Conservation (phyloP, 2,113 vertebrate species). For the Phalacrocorax carbo region DNA sequence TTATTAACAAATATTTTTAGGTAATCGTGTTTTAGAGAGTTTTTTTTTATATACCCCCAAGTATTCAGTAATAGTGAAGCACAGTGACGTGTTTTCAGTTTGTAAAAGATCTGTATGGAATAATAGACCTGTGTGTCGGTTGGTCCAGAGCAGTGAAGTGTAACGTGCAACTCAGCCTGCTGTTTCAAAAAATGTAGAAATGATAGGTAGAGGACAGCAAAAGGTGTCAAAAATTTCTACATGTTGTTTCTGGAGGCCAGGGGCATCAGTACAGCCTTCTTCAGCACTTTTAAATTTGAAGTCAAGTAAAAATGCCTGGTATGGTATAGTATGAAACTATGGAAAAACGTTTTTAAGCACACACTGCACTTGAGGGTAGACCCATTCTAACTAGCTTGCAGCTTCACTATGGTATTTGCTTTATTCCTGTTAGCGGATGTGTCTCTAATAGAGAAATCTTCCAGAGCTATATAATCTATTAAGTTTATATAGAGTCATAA, state of each 20-base stretch:
- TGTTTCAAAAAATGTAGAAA: background rate
- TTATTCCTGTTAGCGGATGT: conserved; percentile 24
- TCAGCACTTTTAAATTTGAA: conserved; percentile 22
- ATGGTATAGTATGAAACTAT: background rate
- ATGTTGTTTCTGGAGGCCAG: background rate
- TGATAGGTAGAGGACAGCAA: background rate
- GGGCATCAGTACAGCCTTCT: background rate
- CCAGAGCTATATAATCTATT: background rate
- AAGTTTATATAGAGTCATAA: conserved; percentile 23
- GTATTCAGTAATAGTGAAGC: conserved; percentile 59
- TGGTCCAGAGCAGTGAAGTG: conserved; percentile 6
- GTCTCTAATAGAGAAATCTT: conserved; percentile 34
- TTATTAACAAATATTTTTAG: conserved; percentile 76
- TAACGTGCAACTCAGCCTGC: background rate
- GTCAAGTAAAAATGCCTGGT: background rate
- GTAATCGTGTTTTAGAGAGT: conserved; percentile 56
- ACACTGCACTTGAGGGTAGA: conserved; percentile 55
- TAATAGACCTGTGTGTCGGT: background rate
- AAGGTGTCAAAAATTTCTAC: background rate
- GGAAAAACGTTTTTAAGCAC: background rate
- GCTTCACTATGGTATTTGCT: conserved; percentile 38
- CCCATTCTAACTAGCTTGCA: conserved; percentile 35
- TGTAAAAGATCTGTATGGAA: background rate
- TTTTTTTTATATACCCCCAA: conserved; percentile 53
- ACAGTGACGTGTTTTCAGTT: conserved; percentile 28